Base-by-base conservation (phyloP, 2,113 vertebrate species). In the Entelurus aequoreus region DNA sequence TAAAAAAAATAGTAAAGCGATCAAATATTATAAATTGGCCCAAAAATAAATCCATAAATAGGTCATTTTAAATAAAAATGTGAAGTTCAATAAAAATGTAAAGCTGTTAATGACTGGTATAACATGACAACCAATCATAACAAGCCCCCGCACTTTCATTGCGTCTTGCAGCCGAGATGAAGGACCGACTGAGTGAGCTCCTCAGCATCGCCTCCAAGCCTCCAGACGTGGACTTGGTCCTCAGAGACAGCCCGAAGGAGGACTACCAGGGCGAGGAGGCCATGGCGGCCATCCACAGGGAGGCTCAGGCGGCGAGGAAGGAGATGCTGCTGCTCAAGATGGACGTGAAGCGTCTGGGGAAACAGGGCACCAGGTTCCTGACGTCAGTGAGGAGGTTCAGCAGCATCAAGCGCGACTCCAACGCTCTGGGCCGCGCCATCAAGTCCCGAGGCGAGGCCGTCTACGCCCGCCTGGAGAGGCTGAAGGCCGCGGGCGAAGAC, bases 361-460 rank as follows among this genome's bases (percentile, higher is more conserved):
- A 97, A 84, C 95, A 99, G 84, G 99, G 94, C 69, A 87, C 54
- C 1, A 92, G 96, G 66, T 98, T 99, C 84, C 94, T 99, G 71
- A 98, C 94, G 14, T 99, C 97, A 0, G 93, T 98, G 87, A 86
- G 96, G 71, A 92, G 96, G 21, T 83, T 99, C 16, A 99, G 97
- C 84, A 98, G 95, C 92, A 99, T 99, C 86, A 99, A 98, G 67
- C 89, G 96, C 5, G 96, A 98, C 80, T 91, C 94, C 48, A 97
- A 91, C 36, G 88, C 92, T 1, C 93, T 99, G 2, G 95, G 94
- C 12, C 93, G 90, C 72, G 93, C 91, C 85, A 97, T 99, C 86
- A 98, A 98, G 82, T 72, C 84, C 40, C 86, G 93, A 0, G 93
- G 91, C 15, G 93, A 99, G 83, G 84, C 38, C 63, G 86, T 99